Percentiles rank a stretch among this genome's conserved stretches.
phyloP scores from a whole-genome alignment of 2,888 invertebrate genomes.

The Leptinotarsa haldemani region DNA sequence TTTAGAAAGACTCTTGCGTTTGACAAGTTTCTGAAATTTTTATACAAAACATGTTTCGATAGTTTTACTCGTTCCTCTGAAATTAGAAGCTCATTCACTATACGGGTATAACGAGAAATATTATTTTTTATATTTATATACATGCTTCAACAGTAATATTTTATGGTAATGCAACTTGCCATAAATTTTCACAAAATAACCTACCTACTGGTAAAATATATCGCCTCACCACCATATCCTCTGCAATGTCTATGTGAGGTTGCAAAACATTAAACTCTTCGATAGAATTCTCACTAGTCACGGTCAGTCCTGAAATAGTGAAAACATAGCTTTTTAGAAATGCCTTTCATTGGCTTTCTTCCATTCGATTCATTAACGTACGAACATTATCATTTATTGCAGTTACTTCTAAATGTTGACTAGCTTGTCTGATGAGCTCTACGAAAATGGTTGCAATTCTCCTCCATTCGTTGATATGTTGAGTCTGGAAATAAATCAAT shows the following conservation, averaged over 20 bases:
- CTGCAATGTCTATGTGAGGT: constrained; percentile 21
- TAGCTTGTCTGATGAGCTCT: constrained; percentile 60
- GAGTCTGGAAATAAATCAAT: constrained; percentile 52
- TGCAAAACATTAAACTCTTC: constrained; percentile 16
- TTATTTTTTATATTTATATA: no score
- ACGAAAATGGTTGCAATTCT: constrained; percentile 61
- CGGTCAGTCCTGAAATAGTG: constrained; percentile 27
- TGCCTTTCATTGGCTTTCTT: background rate
- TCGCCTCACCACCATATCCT: constrained; percentile 32
- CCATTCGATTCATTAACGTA: constrained; percentile 33
- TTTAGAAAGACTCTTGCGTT: no score
- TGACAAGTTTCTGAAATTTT: no score
- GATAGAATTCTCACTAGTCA: background rate
- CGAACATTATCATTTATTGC: constrained; percentile 39
- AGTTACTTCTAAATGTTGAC: constrained; percentile 33
- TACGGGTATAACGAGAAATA: no score
- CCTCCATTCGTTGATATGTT: constrained; percentile 61
- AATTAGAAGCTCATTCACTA: no score
- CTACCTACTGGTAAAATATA: constrained; percentile 38
- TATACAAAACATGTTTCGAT: no score
- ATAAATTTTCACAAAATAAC: background rate
- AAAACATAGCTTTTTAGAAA: background rate
- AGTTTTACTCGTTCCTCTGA: no score
- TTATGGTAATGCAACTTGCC: background rate
- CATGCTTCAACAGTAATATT: no score